Evolutionary conservation across 2,888 invertebrate genomes (phyloP).

Genomic region (Dryococelus australis): DNA sequence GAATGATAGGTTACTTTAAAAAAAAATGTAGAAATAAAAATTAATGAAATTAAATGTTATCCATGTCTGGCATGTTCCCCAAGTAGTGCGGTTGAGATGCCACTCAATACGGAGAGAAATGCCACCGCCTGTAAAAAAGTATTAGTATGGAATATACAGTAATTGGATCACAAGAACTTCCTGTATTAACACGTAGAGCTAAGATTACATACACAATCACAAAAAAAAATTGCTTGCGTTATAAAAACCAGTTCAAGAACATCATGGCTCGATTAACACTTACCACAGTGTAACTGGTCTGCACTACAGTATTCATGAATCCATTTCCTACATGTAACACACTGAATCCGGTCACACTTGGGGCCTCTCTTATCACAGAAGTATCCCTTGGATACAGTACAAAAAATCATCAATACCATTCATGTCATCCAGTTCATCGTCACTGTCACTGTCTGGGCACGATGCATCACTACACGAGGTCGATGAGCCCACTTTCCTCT

Average conservation of each 20-base stretch:
- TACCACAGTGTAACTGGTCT: too few species aligned
- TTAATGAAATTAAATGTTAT: too few species aligned
- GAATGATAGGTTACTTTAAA: too few species aligned
- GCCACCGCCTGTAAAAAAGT: not conserved
- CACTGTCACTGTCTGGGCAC: not conserved
- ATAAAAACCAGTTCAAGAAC: not conserved
- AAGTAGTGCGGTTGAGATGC: not conserved
- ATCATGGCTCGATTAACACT: not conserved
- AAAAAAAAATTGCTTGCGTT: not conserved
- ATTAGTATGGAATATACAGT: not conserved
- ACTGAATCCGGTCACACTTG: conserved; percentile 3
- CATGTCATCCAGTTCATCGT: not conserved
- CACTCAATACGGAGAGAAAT: not conserved
- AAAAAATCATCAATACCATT: not conserved
- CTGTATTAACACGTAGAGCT: not conserved
- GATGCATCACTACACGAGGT: conserved; percentile 23
- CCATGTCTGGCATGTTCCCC: too few species aligned
- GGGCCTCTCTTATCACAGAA: not conserved
- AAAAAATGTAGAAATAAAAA: too few species aligned
- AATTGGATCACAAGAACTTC: not conserved
- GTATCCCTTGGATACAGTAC: not conserved
- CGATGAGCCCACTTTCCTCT: conserved; percentile 16
- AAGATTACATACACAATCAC: not conserved
- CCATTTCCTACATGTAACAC: conserved; percentile 5
- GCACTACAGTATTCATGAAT: not conserved